phyloP scores from a whole-genome alignment of 2,888 invertebrate species.

The Hirtodrosophila confusa region DNA sequence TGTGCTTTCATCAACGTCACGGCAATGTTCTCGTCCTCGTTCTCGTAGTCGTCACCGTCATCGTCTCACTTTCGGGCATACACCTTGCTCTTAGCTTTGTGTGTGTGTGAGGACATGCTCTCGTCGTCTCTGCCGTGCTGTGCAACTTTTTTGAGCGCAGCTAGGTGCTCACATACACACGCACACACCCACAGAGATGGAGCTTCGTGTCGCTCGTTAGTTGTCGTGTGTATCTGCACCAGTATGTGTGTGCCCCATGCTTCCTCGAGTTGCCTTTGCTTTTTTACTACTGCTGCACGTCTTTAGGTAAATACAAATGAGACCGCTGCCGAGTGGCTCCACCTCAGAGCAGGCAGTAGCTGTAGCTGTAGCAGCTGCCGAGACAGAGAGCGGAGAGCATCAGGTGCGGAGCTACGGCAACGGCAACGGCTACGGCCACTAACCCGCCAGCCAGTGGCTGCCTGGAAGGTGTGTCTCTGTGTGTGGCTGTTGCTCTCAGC shows the following conservation, averaged over 20 bases:
- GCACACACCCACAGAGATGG: conserved; percentile 8
- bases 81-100: conserved; percentile 61
- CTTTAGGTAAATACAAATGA: conserved; percentile 81
- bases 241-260: conserved; percentile 26
- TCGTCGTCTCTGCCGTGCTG: conserved; percentile 33
- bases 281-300: conserved; percentile 51
- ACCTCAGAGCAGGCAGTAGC: conserved; percentile 57
- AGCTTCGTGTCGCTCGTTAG: conserved; percentile 70
- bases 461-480: conserved; percentile 65
- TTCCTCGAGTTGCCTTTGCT: conserved; percentile 13
- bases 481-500: conserved; percentile 44
- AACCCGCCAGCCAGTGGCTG: conserved; percentile 60
- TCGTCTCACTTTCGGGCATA: conserved; percentile 66
- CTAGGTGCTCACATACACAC: conserved; percentile 59
- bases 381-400: conserved; percentile 49
- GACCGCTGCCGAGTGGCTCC: conserved; percentile 76
- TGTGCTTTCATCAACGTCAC: conserved; percentile 68
- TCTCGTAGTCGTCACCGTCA: conserved; percentile 42
- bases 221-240: conserved; percentile 56
- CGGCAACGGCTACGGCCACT: conserved; percentile 28
- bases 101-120: conserved; percentile 37
- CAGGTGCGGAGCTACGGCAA: conserved; percentile 35
- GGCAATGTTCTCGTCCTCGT: conserved; percentile 49
- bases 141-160: conserved; percentile 56
- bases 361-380: conserved; percentile 11